These are phyloP conservation scores for Hipparchia sbordonii DNA, from an alignment of 2,888 invertebrate species.

Conservation along the genomic window DNA sequence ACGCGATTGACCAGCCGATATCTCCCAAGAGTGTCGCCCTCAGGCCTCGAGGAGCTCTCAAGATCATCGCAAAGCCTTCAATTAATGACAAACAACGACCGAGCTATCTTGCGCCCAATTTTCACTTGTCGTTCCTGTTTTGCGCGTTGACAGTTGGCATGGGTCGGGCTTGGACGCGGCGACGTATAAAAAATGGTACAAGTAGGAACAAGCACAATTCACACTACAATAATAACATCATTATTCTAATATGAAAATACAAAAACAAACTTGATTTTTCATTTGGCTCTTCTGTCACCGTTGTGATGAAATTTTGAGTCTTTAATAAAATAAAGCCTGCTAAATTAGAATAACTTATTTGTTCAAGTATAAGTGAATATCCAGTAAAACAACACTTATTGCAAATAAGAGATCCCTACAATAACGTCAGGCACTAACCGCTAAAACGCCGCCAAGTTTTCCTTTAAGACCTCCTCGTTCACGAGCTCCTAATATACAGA, in stretches of 20 bases:
- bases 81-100: constrained; percentile 78
- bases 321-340: background rate
- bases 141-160: constrained; percentile 72
- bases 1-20: constrained; percentile 78
- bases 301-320: background rate
- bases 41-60: constrained; percentile 57
- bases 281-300: no score
- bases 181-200: constrained; percentile 3
- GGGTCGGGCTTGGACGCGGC: constrained; percentile 54
- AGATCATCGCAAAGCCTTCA: constrained; percentile 79
- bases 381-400: background rate
- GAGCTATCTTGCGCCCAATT: constrained; percentile 69
- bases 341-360: no score
- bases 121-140: constrained; percentile 77
- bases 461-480: background rate
- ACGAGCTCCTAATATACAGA: constrained; percentile 4
- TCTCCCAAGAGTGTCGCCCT: constrained; percentile 77
- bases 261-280: no score
- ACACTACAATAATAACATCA: background rate
- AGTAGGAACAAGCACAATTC: background rate
- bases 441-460: background rate
- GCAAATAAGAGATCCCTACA: background rate
- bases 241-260: background rate
- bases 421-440: background rate
- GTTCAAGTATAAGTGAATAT: background rate